A percentile compares a stretch with the other conserved stretches of the same genome.
phyloP scores from a whole-genome alignment of 2,113 vertebrate genomes.

The Heterotilapia buettikoferi region DNA sequence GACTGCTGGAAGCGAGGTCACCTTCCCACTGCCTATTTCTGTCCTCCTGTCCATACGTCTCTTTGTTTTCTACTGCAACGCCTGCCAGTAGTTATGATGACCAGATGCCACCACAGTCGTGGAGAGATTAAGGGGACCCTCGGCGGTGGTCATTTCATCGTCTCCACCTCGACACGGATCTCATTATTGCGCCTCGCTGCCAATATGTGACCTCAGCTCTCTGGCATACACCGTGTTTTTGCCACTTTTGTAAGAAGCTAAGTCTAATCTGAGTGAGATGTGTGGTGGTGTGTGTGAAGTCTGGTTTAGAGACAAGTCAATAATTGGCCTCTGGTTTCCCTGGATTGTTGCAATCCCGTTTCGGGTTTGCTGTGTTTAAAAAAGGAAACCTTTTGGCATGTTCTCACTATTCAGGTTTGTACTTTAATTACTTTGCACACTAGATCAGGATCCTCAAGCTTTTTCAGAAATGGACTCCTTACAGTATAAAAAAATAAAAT shows the following conservation, averaged over 20 bases:
- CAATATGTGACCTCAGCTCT: not conserved
- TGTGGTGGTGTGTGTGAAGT: not conserved
- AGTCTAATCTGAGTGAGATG: constrained; percentile 14
- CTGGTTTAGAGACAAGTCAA: not conserved
- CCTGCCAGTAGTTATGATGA: not conserved
- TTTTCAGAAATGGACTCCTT: not conserved
- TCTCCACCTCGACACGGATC: not conserved
- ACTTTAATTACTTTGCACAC: not conserved
- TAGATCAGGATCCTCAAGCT: not conserved
- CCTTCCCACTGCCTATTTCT: constrained; percentile 31
- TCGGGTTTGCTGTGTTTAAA: not conserved
- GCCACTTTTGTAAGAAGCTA: constrained; percentile 1
- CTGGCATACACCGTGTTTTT: constrained; percentile 3
- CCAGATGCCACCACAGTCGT: not conserved
- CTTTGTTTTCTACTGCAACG: not conserved
- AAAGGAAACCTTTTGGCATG: not conserved
- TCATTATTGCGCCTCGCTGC: not conserved
- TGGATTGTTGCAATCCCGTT: not conserved
- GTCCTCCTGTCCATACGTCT: not conserved
- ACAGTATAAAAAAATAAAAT: not conserved
- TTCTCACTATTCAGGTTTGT: not conserved
- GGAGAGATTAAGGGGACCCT: not conserved
- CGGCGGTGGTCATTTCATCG: not conserved
- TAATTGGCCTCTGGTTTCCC: not conserved
- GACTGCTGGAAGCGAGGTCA: constrained; percentile 30